phyloP scores from a whole-genome alignment of 2,113 vertebrate species.

The Mobula hypostoma region DNA sequence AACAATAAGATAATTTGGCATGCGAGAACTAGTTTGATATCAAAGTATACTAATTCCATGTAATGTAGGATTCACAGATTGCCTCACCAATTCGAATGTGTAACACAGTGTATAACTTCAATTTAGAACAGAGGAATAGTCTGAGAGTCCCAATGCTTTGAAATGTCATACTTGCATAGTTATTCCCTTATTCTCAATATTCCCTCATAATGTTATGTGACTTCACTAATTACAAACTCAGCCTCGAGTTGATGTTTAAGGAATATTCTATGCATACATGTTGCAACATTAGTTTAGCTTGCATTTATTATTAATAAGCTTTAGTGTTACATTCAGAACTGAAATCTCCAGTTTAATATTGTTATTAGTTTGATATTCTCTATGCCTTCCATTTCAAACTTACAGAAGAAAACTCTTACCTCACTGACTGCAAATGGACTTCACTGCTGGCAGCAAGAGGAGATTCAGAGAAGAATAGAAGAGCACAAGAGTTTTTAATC shows the following conservation, averaged over 20 bases:
- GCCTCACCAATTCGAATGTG: background rate
- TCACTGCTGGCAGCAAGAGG: background rate
- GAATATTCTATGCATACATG: no score
- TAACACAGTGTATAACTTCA: background rate
- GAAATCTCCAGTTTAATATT: background rate
- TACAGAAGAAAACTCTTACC: background rate
- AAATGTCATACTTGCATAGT: background rate
- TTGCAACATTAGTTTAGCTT: background rate
- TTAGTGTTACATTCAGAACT: background rate
- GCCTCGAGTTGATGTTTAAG: background rate
- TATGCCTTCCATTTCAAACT: background rate
- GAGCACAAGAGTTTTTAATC: slow-evolving; percentile 10
- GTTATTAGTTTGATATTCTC: background rate
- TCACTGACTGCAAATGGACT: background rate
- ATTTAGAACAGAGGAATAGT: no score
- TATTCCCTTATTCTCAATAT: background rate
- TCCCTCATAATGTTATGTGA: background rate
- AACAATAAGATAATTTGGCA: background rate
- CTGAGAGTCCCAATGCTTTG: background rate
- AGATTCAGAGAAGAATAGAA: slow-evolving; percentile 6
- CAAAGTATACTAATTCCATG: background rate
- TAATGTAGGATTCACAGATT: background rate
- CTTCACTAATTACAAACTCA: background rate
- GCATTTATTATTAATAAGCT: background rate
- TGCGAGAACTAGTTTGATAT: background rate